Base-by-base conservation (phyloP, 2,113 vertebrate species). In the Strix uralensis region DNA sequence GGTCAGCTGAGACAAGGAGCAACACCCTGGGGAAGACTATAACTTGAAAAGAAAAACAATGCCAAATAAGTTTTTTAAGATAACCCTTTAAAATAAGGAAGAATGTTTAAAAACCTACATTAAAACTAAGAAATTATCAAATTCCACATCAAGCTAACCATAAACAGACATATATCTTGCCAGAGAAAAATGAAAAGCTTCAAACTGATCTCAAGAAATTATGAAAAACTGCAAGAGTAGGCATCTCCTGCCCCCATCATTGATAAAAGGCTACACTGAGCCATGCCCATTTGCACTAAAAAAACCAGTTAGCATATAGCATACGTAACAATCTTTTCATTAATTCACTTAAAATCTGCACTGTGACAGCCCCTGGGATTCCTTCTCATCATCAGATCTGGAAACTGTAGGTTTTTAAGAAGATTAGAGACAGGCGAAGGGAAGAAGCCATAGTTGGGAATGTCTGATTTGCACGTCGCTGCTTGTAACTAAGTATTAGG, bases 1-100 rank as follows among this genome's bases (percentile, higher is more conserved):
- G 95, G 90, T 59, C 34, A 55, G 27, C 86, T 40, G 81, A 92
- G 96, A 84, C 81, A 49, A 70, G 96, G 88, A 88, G 89, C 67
- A 38, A 72, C n/a, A 23, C 92, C 85, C 25, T 3, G 10, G 51
- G 40, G 81, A 32, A 40, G 40, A 79, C 30, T 44, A 6, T 7
- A 27, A n/a, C 42, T 67, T 47, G 42, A 62, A 36, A 36, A 70
- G 83, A 57, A 74, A 80, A 59, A 90, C 32, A 66, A 91, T 90
- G 57, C 44, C 62, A 85, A 62, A 8, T 4, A 47, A 69, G 57
- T 2, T 84, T 34, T 30, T 9, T 0, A 18, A 52, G 29, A 58
- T 6, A 70, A 62, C 3, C 4, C 5, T 47, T 47, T 47, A 47
- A 47, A 47, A 47, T 2, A 10, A 58, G 22, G 46, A 54, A 54